Conservation (phyloP, 2,113 vertebrate species). For the Brachypodius melanocephalos region DNA sequence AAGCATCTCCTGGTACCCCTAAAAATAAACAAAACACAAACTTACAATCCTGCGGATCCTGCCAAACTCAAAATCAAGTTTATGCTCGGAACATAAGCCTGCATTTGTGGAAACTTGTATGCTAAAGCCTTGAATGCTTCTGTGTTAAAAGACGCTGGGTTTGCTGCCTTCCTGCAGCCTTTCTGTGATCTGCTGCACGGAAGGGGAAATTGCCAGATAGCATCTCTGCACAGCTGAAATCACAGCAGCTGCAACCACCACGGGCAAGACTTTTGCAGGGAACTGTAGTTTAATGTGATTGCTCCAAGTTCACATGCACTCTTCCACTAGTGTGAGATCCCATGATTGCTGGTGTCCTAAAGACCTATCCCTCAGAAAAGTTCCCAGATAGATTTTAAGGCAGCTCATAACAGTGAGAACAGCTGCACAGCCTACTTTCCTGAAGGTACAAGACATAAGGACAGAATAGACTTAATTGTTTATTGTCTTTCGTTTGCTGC, state of each 20-base stretch:
- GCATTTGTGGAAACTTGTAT: background rate
- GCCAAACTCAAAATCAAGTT: background rate
- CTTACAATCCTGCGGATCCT: background rate
- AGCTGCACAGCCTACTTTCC: background rate
- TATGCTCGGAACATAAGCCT: background rate
- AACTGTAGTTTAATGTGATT: background rate
- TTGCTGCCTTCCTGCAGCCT: background rate
- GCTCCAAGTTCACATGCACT: background rate
- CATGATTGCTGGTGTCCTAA: background rate
- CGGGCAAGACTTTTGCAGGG: background rate
- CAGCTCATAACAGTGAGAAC: background rate
- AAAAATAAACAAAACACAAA: conserved; percentile 49
- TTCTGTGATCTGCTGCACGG: background rate
- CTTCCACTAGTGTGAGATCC: background rate
- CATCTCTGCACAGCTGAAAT: background rate
- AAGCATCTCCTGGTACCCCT: conserved; percentile 55
- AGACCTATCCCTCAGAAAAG: background rate
- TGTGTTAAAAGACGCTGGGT: background rate
- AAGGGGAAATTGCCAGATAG: background rate
- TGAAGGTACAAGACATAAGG: background rate
- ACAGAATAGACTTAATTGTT: background rate
- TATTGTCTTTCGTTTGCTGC: background rate
- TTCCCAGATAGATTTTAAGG: background rate
- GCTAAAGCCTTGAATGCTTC: background rate
- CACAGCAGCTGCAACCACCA: background rate